These are phyloP conservation scores for Pterophyllum scalare DNA, from an alignment of 2,113 vertebrate species.

Conservation along the genomic window DNA sequence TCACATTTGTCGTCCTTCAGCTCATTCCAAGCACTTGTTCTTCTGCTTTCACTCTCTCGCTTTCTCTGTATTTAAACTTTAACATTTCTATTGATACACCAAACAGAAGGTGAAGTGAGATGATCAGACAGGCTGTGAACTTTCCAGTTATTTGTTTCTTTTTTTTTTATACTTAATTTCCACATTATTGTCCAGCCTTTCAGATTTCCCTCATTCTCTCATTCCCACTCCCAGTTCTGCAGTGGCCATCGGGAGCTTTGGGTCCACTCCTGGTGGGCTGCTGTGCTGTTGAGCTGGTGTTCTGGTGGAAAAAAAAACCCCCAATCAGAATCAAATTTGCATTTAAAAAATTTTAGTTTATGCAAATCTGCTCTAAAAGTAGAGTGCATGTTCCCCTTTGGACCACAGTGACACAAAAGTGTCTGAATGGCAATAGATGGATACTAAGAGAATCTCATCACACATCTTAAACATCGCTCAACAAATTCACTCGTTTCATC, in stretches of 20 bases:
- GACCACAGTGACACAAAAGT: not conserved
- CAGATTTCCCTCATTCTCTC: not conserved
- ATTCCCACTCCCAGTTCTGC: not conserved
- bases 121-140: too few species aligned
- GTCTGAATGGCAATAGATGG: not conserved
- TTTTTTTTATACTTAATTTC: not conserved
- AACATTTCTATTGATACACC: too few species aligned
- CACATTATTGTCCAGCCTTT: not conserved
- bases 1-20: not conserved
- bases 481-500: not conserved
- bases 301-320: not conserved
- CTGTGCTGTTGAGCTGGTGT: not conserved
- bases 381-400: not conserved
- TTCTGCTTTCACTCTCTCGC: not conserved
- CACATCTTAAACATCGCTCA: not conserved
- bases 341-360: not conserved
- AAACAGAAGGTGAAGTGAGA: too few species aligned
- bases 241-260: not conserved
- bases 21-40: conserved; percentile 3
- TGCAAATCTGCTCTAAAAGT: not conserved
- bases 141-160: not conserved
- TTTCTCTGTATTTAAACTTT: not conserved
- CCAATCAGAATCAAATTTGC: not conserved
- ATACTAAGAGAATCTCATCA: not conserved
- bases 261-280: not conserved